Base-by-base conservation (phyloP, 2,113 vertebrate species). In the Peromyscus maniculatus region DNA sequence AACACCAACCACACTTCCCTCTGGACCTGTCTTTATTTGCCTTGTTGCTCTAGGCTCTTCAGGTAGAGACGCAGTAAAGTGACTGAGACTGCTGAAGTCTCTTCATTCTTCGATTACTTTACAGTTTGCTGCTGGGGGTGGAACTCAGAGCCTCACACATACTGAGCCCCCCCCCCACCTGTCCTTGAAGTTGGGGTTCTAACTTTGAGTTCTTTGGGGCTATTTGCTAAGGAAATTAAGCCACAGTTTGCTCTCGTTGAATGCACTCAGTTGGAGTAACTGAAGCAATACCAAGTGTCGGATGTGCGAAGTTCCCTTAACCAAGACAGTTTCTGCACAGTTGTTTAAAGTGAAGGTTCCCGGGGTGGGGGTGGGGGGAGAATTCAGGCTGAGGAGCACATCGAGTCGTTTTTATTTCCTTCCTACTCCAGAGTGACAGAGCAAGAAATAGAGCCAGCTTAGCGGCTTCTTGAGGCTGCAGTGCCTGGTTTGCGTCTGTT, bases 101-200 rank as follows among this genome's bases (percentile, higher is more conserved):
- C 7, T 66, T 91, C 15, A 26, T 67, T 94, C 71, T 87, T 82
- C 55, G 12, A 78, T 43, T 43, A 69, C 33, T 28, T 67, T n/a
- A 11, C 15, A 46, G 5, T 62, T 59, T 79, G 2, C 26, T 62
- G 10, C 52, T 62, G 52, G 64, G 19, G 31, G 2, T 72, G 57
- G 86, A 78, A 33, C 59, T 26, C 46, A 55, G 83, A 39, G 46
- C 71, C 82, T 66, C 31, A 67, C 26, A 28, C 36, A 31, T 4
- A 17, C 77, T 33, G 15, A 90, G 46, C 57, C 55, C 12, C 9
- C 13, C 8, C 36, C 62, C 74, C 24, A 59, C 2, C 84, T 49
- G 10, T 31, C n/a, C n/a, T 22, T 33, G 49, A 83, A 83, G 75
- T 97, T 97, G 31, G 77, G 92, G 92, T 97, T 92, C 91, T 95